Base-by-base conservation (phyloP, 2,797 vertebrate species). In the Aplochiton taeniatus region DNA sequence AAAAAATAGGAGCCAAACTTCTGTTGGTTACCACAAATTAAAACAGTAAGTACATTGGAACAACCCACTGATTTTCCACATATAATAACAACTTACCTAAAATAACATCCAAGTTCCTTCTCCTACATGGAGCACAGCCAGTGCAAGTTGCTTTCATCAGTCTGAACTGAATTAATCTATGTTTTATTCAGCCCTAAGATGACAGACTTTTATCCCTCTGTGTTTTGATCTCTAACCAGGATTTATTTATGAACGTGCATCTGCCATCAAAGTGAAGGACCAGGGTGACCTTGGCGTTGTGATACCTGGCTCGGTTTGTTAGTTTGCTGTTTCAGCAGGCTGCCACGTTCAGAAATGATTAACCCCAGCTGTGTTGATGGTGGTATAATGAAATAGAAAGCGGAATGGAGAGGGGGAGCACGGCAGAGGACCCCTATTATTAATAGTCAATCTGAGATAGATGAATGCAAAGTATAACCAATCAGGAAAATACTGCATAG, bases 221-320 rank as follows among this genome's bases (percentile, higher is more conserved):
- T 60, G 13, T 14, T 4, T 16, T 31, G n/a, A 48, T 52, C 70
- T 50, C 51, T 58, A 18, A 14, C 55, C 63, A 41, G 13, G 14
- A 68, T 68, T 16, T 52, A 58, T 75, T 58, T 70, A 48, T 55
- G 56, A 65, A 66, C 47, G 58, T 58, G 47, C 61, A 16, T 58
- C 58, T 66, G 52, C 52, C 56, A 51, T 45, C 55, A 20, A 17
- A 51, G 19, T 45, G 51, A 8, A 61, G 19, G 12, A 31, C 60
- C 62, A 48, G 54, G 20, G 50, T 73, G 80, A 80, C 79, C 79
- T 82, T 81, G 69, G 57, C 20, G 17, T 77, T 58, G 72, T 61
- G 65, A 62, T 72, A 72, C 71, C 74, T 50, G 19, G 47, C 19
- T 49, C n/a, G 16, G 56, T 13, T 63, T 66, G 5, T 20, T 52